Conservation (phyloP, 2,113 vertebrate species). For the Lonchura striata region DNA sequence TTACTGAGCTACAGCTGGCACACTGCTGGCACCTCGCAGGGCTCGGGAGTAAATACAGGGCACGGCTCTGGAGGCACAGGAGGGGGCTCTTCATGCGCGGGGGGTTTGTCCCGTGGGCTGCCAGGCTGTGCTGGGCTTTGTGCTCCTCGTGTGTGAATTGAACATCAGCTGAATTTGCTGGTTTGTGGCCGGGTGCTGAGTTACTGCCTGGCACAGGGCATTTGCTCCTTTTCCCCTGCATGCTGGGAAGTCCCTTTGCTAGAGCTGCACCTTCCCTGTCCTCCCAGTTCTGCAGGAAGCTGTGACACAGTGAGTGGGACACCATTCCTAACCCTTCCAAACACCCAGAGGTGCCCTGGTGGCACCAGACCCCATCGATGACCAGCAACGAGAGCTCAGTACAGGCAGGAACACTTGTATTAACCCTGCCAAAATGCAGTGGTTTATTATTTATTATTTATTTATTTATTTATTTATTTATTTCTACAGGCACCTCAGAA, state of each 20-base stretch:
- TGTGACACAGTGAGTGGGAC: not conserved
- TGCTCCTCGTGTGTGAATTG: not conserved
- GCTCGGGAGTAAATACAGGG: not conserved
- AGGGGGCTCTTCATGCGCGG: not conserved
- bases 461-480: too few species aligned
- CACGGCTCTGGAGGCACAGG: rapidly evolving
- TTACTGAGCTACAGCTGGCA: not conserved
- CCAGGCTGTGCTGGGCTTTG: not conserved
- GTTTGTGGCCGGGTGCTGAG: not conserved
- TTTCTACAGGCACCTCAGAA: not conserved
- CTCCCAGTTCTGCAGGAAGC: not conserved
- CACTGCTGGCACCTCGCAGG: not conserved
- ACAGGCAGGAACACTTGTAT: not conserved
- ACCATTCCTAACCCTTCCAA: not conserved
- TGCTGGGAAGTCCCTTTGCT: not conserved
- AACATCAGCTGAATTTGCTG: not conserved
- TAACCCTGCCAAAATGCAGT: not conserved
- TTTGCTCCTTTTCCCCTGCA: not conserved
- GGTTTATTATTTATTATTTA: too few species aligned
- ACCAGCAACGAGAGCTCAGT: rapidly evolving
- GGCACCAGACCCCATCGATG: not conserved
- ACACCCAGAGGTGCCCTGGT: rapidly evolving
- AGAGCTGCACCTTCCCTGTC: not conserved
- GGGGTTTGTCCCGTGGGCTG: not conserved
- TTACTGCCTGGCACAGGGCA: not conserved